Evolutionary conservation across 1,140 invertebrate genomes (phyloP).

Genomic region (Heliconius melpomene): DNA sequence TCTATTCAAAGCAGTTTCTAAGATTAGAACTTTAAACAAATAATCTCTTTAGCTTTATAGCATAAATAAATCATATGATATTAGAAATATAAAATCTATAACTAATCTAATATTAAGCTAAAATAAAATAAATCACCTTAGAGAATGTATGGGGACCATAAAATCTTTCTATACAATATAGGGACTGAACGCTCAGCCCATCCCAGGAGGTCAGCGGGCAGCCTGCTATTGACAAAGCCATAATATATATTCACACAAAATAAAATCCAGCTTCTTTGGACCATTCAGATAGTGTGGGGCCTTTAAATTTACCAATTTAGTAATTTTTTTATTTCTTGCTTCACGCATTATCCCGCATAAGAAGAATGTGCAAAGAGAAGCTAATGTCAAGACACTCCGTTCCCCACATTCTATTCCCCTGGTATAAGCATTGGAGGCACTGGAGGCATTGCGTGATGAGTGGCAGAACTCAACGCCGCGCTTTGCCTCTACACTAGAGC

Average conservation of each 20-base stretch:
- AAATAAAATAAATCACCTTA: too few relatives aligned
- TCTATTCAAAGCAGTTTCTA: too few relatives aligned
- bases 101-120: too few relatives aligned
- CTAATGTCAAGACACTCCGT: background rate
- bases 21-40: too few relatives aligned
- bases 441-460: background rate
- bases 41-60: too few relatives aligned
- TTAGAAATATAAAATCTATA: too few relatives aligned
- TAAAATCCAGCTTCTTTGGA: slow-evolving; percentile 25
- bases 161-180: background rate
- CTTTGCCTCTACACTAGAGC: too few relatives aligned
- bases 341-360: background rate
- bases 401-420: background rate
- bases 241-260: slow-evolving; percentile 34
- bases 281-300: slow-evolving; percentile 9
- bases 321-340: background rate
- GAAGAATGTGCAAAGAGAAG: background rate
- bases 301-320: slow-evolving; percentile 2
- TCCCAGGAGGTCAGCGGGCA: slow-evolving; percentile 22
- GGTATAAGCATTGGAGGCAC: too few relatives aligned
- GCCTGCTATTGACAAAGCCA: slow-evolving; percentile 26
- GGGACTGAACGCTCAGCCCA: background rate
- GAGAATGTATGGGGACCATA: too few relatives aligned
- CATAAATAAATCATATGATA: too few relatives aligned
- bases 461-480: too few relatives aligned